Conservation (phyloP, 2,113 vertebrate species). For the Numenius arquata region DNA sequence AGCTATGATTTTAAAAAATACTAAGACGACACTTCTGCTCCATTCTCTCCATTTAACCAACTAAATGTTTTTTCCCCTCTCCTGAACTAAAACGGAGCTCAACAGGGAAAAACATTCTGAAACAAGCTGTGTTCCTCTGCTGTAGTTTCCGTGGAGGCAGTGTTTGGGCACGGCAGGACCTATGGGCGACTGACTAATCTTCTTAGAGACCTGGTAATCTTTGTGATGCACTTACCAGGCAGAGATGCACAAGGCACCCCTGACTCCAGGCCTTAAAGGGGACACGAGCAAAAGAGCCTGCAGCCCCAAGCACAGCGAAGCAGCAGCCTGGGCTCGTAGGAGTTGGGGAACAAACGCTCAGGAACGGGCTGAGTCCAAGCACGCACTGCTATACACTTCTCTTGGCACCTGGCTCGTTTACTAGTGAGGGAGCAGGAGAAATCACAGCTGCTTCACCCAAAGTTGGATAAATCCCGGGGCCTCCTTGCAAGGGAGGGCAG, state of each 20-base stretch:
- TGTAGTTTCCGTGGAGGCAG: neutral
- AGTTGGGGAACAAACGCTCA: neutral
- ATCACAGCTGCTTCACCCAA: neutral
- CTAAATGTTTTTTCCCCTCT: neutral
- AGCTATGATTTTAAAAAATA: neutral
- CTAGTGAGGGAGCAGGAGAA: neutral
- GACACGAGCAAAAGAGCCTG: neutral
- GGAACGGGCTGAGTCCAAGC: neutral
- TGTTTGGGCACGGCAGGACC: neutral
- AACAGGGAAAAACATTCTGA: neutral
- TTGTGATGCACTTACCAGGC: neutral
- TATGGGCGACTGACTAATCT: constrained; percentile 27
- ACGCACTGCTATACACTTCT: neutral
- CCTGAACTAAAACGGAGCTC: neutral
- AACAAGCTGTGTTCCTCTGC: neutral
- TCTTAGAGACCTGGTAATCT: constrained; percentile 53
- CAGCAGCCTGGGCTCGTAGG: neutral
- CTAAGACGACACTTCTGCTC: neutral
- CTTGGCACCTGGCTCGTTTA: neutral
- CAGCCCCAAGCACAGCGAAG: neutral
- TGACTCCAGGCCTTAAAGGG: constrained; percentile 12
- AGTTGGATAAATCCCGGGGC: neutral
- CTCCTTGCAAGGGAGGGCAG: neutral
- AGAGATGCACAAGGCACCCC: neutral
- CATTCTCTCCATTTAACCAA: neutral